Evolutionary conservation across 2,888 invertebrate genomes (phyloP).

Genomic region (Euclidia mi): DNA sequence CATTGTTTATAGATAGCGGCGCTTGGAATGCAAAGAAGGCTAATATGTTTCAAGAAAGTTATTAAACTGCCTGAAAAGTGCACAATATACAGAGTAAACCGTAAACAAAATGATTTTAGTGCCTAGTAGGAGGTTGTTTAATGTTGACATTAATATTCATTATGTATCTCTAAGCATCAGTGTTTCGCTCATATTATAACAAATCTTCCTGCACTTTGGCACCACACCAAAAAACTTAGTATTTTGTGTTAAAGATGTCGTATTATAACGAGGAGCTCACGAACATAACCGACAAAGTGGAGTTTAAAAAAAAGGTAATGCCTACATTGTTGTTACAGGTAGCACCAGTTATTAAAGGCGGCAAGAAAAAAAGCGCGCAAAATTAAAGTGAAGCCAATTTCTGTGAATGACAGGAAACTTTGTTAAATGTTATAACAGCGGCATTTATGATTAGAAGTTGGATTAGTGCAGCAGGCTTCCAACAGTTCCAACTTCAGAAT

Average conservation of each 20-base stretch:
- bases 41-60: background rate
- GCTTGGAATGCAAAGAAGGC: no score
- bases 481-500: slow-evolving; percentile 65
- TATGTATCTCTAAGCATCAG: slow-evolving; percentile 36
- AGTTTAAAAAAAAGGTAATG: slow-evolving; percentile 56
- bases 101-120: slow-evolving; percentile 8
- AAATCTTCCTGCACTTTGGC: slow-evolving; percentile 58
- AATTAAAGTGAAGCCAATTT: no score
- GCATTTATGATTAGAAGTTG: slow-evolving; percentile 76
- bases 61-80: background rate
- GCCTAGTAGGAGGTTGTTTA: slow-evolving; percentile 15
- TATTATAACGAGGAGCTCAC: slow-evolving; percentile 50
- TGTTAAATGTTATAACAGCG: slow-evolving; percentile 76
- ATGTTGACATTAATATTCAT: slow-evolving; percentile 38
- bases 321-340: slow-evolving; percentile 59
- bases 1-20: background rate
- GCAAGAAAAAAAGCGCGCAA: no score
- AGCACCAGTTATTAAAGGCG: slow-evolving; percentile 58
- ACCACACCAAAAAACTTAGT: slow-evolving; percentile 52
- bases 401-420: slow-evolving; percentile 77
- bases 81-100: slow-evolving; percentile 12
- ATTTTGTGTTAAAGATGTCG: slow-evolving; percentile 50
- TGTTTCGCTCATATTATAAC: slow-evolving; percentile 33
- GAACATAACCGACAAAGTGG: slow-evolving; percentile 52
- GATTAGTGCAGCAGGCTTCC: slow-evolving; percentile 62